phyloP scores from a whole-genome alignment of 2,113 vertebrate species.

The Egretta garzetta region DNA sequence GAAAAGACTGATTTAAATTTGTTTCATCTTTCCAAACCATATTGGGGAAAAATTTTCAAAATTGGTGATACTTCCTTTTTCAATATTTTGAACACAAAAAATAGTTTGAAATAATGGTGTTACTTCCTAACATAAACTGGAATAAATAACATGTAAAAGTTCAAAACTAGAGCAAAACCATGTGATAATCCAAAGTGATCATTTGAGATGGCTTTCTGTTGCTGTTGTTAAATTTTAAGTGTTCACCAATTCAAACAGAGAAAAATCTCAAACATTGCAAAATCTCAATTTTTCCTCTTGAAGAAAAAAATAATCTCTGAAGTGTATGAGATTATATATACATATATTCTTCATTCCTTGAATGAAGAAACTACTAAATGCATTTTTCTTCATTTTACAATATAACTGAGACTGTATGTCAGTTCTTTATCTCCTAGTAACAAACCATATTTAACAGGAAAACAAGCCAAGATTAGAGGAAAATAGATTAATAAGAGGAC shows the following conservation, averaged over 20 bases:
- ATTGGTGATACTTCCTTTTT: rapidly evolving
- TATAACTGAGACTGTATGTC: not conserved
- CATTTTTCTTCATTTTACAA: not conserved
- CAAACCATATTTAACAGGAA: not conserved
- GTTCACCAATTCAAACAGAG: not conserved
- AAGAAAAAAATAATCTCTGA: not conserved
- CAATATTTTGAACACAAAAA: not conserved
- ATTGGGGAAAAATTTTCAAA: not conserved
- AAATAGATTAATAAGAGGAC: not conserved
- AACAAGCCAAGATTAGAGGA: not conserved
- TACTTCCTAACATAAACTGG: not conserved
- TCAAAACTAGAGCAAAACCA: not conserved
- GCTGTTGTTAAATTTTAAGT: not conserved
- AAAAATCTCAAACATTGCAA: not conserved
- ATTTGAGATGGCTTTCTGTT: not conserved
- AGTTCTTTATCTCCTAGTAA: not conserved
- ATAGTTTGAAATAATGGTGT: not conserved
- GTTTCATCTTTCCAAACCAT: not conserved
- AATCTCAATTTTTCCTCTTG: not conserved
- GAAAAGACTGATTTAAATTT: not conserved
- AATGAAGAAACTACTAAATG: not conserved
- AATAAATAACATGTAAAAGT: not conserved
- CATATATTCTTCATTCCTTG: not conserved
- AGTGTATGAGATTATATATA: not conserved
- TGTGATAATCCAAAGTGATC: rapidly evolving